A percentile compares a stretch with the other conserved stretches of the same genome.
Evolutionary conservation across 2,888 invertebrate species (phyloP).

Genomic region (Glaucopsyche alexis): DNA sequence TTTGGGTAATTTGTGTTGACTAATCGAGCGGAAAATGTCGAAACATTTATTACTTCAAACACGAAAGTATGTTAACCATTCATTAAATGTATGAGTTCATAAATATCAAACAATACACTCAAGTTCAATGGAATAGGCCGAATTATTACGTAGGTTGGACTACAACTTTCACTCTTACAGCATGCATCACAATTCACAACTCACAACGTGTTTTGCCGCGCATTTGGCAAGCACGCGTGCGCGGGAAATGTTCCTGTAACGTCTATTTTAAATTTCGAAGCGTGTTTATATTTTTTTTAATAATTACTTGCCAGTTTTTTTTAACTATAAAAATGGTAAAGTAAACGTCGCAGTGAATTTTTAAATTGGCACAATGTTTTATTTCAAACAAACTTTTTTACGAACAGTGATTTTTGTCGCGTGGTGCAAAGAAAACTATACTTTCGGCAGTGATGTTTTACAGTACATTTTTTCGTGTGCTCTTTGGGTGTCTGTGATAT

Average conservation of each 20-base stretch:
- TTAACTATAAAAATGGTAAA: constrained; percentile 21
- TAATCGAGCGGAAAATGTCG: not conserved
- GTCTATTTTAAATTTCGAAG: constrained; percentile 31
- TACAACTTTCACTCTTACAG: constrained; percentile 74
- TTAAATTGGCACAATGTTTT: constrained; percentile 56
- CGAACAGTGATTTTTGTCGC: constrained; percentile 51
- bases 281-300: not conserved
- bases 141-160: constrained; percentile 49
- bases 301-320: constrained; percentile 5
- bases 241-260: constrained; percentile 39
- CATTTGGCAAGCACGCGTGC: constrained; percentile 55
- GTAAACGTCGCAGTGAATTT: not conserved
- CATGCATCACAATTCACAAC: constrained; percentile 46
- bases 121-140: constrained; percentile 37
- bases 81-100: not conserved
- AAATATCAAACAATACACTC: constrained; percentile 29
- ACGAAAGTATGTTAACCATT: constrained; percentile 14
- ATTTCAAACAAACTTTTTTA: constrained; percentile 59
- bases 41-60: not conserved
- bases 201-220: constrained; percentile 55
- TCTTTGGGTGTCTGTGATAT: constrained; percentile 44
- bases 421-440: constrained; percentile 57
- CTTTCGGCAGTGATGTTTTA: constrained; percentile 52
- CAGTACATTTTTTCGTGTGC: constrained; percentile 51
- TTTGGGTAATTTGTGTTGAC: not conserved